A percentile compares a stretch with the other conserved stretches of the same genome.
Evolutionary conservation across 2,113 vertebrate species (phyloP).

Genomic region (Oncorhynchus mykiss): DNA sequence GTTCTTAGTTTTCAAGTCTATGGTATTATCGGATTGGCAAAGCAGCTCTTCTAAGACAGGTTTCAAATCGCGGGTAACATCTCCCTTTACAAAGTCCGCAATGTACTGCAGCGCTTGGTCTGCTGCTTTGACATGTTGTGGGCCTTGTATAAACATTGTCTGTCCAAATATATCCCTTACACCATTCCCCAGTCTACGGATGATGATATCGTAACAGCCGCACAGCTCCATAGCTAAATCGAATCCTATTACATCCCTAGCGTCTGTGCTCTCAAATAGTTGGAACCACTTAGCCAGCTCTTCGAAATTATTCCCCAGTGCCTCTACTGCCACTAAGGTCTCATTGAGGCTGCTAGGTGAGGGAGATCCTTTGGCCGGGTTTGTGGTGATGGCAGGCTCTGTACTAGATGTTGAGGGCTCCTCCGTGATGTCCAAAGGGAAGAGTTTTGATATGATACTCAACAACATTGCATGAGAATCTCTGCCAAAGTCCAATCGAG

Average conservation of each 20-base stretch:
- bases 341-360: too few species aligned
- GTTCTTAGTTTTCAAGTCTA: too few species aligned
- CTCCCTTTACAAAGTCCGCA: too few species aligned
- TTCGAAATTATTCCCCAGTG: neutral
- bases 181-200: constrained; percentile 2
- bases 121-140: too few species aligned
- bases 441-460: neutral
- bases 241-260: neutral
- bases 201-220: neutral
- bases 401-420: constrained; percentile 1
- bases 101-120: too few species aligned
- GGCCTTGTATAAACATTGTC: too few species aligned
- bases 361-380: neutral
- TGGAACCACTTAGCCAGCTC: constrained; percentile 1
- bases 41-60: too few species aligned
- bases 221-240: neutral
- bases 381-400: neutral
- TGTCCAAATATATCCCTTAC: constrained; percentile 3
- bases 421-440: neutral
- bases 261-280: neutral
- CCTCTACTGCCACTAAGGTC: constrained; percentile 1
- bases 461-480: neutral
- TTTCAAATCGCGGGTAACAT: too few species aligned
- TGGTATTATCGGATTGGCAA: too few species aligned
- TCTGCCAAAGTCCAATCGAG: neutral